Conservation (phyloP, 2,797 vertebrate genomes). For the Spinus pinus region DNA sequence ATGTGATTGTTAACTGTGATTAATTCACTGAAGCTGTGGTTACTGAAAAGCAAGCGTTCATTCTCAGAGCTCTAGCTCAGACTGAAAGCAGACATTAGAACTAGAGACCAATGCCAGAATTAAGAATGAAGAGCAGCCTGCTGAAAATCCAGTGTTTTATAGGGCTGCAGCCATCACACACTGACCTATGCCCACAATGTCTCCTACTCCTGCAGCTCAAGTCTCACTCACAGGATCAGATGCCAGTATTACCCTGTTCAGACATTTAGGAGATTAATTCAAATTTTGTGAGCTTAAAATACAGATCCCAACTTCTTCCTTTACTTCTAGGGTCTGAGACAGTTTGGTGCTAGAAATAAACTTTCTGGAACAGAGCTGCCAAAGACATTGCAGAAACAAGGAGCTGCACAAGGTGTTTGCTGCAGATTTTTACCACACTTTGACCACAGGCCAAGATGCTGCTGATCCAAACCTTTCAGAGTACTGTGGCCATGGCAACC, state of each 20-base stretch:
- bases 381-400: neutral
- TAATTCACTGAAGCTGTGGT: constrained; percentile 24
- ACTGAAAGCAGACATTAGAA: neutral
- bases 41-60: constrained; percentile 20
- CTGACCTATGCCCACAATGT: constrained; percentile 1
- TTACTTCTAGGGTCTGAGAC: neutral
- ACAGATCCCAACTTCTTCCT: neutral
- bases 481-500: neutral
- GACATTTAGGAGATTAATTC: neutral
- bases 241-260: neutral
- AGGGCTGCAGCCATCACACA: neutral
- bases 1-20: neutral
- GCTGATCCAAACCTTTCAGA: neutral
- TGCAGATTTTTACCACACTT: neutral
- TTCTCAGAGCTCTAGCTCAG: neutral
- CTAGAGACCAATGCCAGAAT: neutral
- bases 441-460: neutral
- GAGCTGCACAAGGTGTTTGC: neutral
- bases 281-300: neutral
- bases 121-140: neutral
- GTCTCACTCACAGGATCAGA: neutral
- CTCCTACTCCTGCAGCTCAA: constrained; percentile 13
- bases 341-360: neutral
- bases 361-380: neutral
- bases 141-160: neutral